phyloP scores from a whole-genome alignment of 2,113 vertebrate genomes.

The Gymnarchus niloticus region DNA sequence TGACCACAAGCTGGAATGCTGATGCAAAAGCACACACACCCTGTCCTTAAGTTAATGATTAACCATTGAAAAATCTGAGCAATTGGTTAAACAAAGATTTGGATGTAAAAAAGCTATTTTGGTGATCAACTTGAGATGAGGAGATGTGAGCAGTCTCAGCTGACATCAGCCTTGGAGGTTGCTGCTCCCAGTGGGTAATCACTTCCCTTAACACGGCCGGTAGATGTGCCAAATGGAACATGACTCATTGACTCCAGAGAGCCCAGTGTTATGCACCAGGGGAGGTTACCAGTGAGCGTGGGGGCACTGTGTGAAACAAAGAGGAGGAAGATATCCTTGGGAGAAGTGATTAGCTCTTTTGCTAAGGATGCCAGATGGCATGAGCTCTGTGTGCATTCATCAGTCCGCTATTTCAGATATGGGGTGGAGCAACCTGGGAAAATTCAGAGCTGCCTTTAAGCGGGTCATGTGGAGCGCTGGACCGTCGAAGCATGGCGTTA shows the following conservation, averaged over 20 bases:
- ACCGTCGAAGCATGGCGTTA: neutral
- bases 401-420: neutral
- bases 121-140: neutral
- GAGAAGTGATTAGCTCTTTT: neutral
- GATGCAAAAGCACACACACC: neutral
- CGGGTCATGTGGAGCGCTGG: neutral
- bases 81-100: neutral
- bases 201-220: neutral
- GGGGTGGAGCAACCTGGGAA: neutral
- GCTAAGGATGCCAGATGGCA: neutral
- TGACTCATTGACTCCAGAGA: constrained; percentile 16
- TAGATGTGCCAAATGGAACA: constrained; percentile 4
- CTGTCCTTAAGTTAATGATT: neutral
- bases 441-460: neutral
- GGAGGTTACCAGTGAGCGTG: neutral
- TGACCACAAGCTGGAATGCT: neutral
- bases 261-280: neutral
- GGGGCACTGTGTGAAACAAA: constrained; percentile 17
- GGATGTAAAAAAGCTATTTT: neutral
- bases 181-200: neutral
- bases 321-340: constrained; percentile 5
- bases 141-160: neutral
- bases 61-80: neutral
- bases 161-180: neutral
- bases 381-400: neutral